These are phyloP conservation scores for Flabesymbios commensalis DNA, from an alignment of 2,888 invertebrate species.

Conservation along the genomic window DNA sequence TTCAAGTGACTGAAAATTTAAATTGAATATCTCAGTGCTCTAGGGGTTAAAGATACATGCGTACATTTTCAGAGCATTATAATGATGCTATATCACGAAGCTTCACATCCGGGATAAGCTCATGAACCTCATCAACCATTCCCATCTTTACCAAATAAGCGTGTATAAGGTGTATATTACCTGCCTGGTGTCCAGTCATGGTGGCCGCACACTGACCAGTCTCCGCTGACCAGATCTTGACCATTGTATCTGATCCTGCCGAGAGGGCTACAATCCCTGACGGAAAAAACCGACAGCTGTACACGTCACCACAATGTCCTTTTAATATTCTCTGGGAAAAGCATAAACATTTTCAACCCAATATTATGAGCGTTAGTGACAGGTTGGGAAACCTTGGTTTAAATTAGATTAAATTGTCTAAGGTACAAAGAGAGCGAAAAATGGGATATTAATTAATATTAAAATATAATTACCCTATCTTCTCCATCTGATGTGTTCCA, in stretches of 20 bases:
- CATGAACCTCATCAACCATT: no score
- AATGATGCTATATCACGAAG: no score
- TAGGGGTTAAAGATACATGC: no score
- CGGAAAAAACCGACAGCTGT: constrained; percentile 73
- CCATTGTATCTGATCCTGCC: constrained; percentile 72
- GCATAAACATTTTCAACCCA: background rate
- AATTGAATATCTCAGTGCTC: no score
- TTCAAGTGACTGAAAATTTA: no score
- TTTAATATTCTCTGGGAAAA: constrained; percentile 61
- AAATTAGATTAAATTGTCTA: constrained; percentile 2
- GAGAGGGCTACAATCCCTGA: constrained; percentile 72
- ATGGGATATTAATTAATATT: background rate
- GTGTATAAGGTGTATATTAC: no score
- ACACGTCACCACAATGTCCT: constrained; percentile 73
- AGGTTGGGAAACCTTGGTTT: background rate
- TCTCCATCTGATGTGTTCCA: constrained; percentile 71
- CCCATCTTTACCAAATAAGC: no score
- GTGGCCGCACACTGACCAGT: constrained; percentile 72
- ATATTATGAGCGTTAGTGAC: background rate
- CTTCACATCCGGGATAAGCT: no score
- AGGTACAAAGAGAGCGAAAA: no score
- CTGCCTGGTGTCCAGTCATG: constrained; percentile 70
- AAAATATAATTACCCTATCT: constrained; percentile 60
- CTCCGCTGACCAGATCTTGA: constrained; percentile 75
- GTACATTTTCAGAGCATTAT: no score